Evolutionary conservation across 2,888 invertebrate species (phyloP).

Genomic region (Chrysodeixis includens): DNA sequence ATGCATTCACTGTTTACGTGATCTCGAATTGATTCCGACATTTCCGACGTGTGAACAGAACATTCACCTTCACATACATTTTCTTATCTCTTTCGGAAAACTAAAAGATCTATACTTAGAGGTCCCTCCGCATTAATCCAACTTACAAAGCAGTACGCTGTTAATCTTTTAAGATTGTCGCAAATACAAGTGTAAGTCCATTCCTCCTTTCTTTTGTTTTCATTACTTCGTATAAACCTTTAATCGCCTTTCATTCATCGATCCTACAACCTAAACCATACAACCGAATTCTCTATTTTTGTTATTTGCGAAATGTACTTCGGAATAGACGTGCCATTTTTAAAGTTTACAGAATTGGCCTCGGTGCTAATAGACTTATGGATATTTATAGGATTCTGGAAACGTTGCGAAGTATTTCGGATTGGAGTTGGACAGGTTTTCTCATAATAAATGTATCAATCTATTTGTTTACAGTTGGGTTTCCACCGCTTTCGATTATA

Average conservation of each 20-base stretch:
- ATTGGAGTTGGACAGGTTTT: conserved; percentile 17
- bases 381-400: conserved; percentile 35
- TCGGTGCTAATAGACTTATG: conserved; percentile 24
- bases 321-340: conserved; percentile 23
- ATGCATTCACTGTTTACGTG: conserved; percentile 53
- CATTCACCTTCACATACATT: neutral
- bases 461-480: conserved; percentile 8
- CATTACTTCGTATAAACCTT: neutral
- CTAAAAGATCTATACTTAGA: neutral
- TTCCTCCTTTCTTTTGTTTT: neutral
- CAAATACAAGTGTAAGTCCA: neutral
- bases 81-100: neutral
- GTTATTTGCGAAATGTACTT: neutral
- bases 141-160: neutral
- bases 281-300: conserved; percentile 1
- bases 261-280: neutral
- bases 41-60: neutral
- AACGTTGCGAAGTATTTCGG: conserved; percentile 30
- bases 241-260: neutral
- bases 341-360: conserved; percentile 33
- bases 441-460: conserved; percentile 32
- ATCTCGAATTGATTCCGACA: conserved; percentile 32
- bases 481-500: neutral
- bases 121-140: neutral
- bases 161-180: conserved; percentile 6